These are phyloP conservation scores for Ranitomeya imitator DNA, from an alignment of 2,113 vertebrate genomes.

Conservation along the genomic window DNA sequence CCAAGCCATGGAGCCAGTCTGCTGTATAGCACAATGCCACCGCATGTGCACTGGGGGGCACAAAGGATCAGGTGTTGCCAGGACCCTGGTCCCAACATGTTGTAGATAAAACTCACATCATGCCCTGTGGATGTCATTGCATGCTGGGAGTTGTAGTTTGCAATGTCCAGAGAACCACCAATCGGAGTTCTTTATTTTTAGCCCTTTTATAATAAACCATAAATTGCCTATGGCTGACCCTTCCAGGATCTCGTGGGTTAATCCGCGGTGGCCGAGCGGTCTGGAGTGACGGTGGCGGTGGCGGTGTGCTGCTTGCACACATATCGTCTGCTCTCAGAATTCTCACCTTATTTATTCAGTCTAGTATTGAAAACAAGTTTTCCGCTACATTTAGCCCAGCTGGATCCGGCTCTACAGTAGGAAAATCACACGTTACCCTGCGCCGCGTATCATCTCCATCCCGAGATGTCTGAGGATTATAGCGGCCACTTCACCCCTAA, in stretches of 20 bases:
- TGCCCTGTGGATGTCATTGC: no score
- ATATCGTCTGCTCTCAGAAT: conserved; percentile 63
- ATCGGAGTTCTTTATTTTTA: background rate
- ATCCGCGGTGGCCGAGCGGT: conserved; percentile 60
- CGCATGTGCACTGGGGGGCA: no score
- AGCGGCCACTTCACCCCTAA: background rate
- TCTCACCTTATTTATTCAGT: conserved; percentile 69
- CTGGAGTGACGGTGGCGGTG: background rate
- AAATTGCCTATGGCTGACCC: background rate
- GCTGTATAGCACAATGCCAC: no score
- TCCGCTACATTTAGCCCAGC: conserved; percentile 74
- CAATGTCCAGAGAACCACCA: background rate
- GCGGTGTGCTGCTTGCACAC: conserved; percentile 63
- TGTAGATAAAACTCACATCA: no score
- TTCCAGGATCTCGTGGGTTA: background rate
- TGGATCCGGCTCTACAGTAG: conserved; percentile 67
- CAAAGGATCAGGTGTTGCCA: no score
- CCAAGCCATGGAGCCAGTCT: no score
- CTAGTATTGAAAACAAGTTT: conserved; percentile 73
- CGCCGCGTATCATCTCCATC: conserved; percentile 69
- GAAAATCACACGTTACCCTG: conserved; percentile 68
- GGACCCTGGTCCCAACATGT: no score
- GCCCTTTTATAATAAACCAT: background rate
- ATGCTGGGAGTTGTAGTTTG: no score
- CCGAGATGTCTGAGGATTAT: conserved; percentile 60